Conservation (phyloP, 2,888 invertebrate species). For the Xestobium rufovillosum region DNA sequence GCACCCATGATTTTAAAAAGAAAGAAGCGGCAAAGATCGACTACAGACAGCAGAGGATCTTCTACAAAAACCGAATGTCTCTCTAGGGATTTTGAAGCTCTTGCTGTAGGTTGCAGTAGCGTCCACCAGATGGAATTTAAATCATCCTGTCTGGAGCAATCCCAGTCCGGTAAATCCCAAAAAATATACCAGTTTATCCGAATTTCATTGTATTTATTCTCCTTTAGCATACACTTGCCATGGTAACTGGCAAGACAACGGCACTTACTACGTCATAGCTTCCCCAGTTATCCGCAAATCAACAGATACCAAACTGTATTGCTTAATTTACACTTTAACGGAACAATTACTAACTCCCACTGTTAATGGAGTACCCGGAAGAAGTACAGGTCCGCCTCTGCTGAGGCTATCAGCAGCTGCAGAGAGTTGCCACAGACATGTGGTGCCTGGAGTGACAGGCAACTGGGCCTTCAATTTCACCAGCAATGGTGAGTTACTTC, state of each 20-base stretch:
- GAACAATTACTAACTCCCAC: conserved; percentile 26
- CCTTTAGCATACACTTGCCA: conserved; percentile 62
- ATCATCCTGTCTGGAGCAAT: conserved; percentile 46
- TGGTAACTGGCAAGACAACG: conserved; percentile 63
- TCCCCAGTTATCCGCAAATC: conserved; percentile 49
- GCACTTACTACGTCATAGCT: conserved; percentile 60
- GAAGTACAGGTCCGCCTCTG: conserved; percentile 32
- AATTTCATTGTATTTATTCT: conserved; percentile 9
- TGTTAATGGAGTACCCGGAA: conserved; percentile 29
- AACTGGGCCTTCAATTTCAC: conserved; percentile 62
- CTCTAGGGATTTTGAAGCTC: conserved; percentile 47
- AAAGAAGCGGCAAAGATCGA: conserved; percentile 46
- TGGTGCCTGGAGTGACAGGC: conserved; percentile 48
- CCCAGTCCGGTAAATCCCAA: conserved; percentile 46
- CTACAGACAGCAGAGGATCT: background rate
- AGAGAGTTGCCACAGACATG: conserved; percentile 51
- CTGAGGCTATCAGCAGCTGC: conserved; percentile 48
- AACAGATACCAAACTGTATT: conserved; percentile 50
- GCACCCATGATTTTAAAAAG: conserved; percentile 35
- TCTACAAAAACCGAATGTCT: conserved; percentile 44
- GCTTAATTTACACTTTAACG: conserved; percentile 53
- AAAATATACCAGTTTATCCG: background rate
- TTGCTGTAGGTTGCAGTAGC: conserved; percentile 53
- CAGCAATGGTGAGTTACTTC: conserved; percentile 49
- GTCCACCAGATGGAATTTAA: conserved; percentile 56